Evolutionary conservation across 2,888 invertebrate species (phyloP).

Genomic region (Drosophila peninsularis): DNA sequence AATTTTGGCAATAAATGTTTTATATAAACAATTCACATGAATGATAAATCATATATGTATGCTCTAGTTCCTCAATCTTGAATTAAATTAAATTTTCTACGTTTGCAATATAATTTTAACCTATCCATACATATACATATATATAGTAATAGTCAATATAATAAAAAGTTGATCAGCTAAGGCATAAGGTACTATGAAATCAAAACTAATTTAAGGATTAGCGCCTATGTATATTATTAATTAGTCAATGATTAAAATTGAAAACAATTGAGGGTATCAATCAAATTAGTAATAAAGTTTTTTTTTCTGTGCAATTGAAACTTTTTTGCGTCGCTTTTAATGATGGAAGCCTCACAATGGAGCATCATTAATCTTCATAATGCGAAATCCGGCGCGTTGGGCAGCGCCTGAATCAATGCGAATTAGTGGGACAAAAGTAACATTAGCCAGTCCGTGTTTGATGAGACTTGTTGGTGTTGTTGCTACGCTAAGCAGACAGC

Average conservation of each 20-base stretch:
- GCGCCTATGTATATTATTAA: not conserved
- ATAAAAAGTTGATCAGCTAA: not conserved
- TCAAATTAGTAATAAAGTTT: not conserved
- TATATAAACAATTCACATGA: too few species aligned
- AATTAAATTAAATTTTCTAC: too few species aligned
- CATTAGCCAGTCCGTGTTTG: slow-evolving; percentile 51
- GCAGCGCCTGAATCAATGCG: slow-evolving; percentile 53
- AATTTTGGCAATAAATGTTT: too few species aligned
- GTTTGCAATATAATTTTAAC: not conserved
- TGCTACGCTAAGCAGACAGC: slow-evolving; percentile 42
- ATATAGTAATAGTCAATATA: too few species aligned
- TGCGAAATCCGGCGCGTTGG: slow-evolving; percentile 8
- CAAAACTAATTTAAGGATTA: not conserved
- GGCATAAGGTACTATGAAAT: not conserved
- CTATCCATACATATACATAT: not conserved
- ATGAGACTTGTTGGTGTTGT: slow-evolving; percentile 9
- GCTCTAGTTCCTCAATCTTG: too few species aligned
- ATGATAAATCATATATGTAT: too few species aligned
- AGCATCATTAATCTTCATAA: slow-evolving; percentile 72
- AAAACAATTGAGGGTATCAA: not conserved
- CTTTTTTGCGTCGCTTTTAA: slow-evolving; percentile 18
- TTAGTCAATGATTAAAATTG: not conserved
- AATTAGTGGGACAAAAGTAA: slow-evolving; percentile 66
- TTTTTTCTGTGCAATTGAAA: not conserved
- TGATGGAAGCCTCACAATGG: slow-evolving; percentile 48